Evolutionary conservation across 2,888 invertebrate species (phyloP), one percentile per base, ranked within the genome.

Genomic region (Heliconius charithonia): DNA sequence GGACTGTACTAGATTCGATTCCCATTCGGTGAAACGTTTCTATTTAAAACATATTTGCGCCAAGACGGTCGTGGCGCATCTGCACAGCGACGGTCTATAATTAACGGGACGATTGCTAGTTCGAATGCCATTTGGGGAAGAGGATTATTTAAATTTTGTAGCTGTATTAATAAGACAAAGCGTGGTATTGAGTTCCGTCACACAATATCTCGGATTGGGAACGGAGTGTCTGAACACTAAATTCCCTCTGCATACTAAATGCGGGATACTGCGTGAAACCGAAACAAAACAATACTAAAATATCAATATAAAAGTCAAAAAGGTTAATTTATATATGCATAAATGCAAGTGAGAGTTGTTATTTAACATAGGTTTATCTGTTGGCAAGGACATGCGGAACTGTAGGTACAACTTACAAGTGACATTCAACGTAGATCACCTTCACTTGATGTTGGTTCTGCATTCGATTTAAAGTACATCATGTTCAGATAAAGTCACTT

Each of bases 351-450:
- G 66, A 56, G 13, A 66, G 56, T 45, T 73, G 76, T 63, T 71
- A 73, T 77, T 73, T 67, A 73, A 75, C 51, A n/a, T 66, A 76
- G 69, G 65, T 67, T 51, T 75, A 76, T 69, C 56, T 41, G 70
- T 70, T 74, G 66, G 81, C 90, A 91, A 92, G 92, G 92, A 83
- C 86, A 89, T 74, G 76, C 89, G 89, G 90, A 92, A 90, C 88
- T 86, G 37, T n/a, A 25, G 84, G 85, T 82, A 83, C 89, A 86
- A 90, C 87, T 90, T 82, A 83, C 89, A 86, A 90, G 87, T 90
- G 89, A 86, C 89, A 90, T 91, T 90, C 86, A 89, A 86, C 84
- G 86, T 82, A 56, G 89, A 86, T 87, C 85, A 82, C 92, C 90
- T 90, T 91, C 90, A 85, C 83, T 82, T 80, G 41, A 45, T 45